These are phyloP conservation scores for Antennarius maculatus DNA, from an alignment of 2,797 vertebrate genomes.

Conservation along the genomic window DNA sequence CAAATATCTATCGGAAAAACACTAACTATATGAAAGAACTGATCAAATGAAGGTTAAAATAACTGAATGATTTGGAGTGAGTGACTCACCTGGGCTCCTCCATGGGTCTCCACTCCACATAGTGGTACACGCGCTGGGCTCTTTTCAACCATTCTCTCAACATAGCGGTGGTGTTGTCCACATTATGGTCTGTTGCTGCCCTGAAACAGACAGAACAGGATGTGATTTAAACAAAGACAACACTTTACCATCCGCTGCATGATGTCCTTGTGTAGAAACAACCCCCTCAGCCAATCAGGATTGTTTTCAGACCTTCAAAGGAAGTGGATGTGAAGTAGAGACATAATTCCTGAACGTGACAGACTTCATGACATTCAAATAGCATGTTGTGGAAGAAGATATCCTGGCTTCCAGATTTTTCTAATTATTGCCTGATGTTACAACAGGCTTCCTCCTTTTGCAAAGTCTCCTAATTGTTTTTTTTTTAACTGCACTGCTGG, in stretches of 20 bases:
- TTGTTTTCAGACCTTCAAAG: no score
- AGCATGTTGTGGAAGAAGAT: constrained; percentile 10
- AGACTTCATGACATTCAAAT: constrained; percentile 1
- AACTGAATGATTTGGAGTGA: not conserved
- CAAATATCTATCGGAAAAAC: not conserved
- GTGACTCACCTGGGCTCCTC: constrained; percentile 88
- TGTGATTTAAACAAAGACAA: constrained; percentile 12
- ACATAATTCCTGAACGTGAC: no score
- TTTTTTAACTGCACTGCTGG: constrained; percentile 18
- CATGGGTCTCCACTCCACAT: constrained; percentile 96
- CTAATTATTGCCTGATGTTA: constrained; percentile 4
- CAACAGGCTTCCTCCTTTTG: constrained; percentile 3
- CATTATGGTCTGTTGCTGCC: constrained; percentile 93
- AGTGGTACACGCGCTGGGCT: constrained; percentile 89
- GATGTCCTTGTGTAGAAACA: not conserved
- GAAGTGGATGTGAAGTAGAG: no score
- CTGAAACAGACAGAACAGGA: constrained; percentile 70
- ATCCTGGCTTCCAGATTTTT: constrained; percentile 2
- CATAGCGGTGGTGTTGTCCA: constrained; percentile 92
- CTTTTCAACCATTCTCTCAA: constrained; percentile 92
- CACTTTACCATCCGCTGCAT: not conserved
- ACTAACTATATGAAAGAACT: constrained; percentile 5
- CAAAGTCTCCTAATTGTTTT: constrained; percentile 9
- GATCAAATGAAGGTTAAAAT: not conserved
- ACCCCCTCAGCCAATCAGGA: not conserved